A percentile compares a stretch with the other conserved stretches of the same genome.
Evolutionary conservation across 1,140 invertebrate genomes (phyloP).

Genomic region (Gryllus bimaculatus): DNA sequence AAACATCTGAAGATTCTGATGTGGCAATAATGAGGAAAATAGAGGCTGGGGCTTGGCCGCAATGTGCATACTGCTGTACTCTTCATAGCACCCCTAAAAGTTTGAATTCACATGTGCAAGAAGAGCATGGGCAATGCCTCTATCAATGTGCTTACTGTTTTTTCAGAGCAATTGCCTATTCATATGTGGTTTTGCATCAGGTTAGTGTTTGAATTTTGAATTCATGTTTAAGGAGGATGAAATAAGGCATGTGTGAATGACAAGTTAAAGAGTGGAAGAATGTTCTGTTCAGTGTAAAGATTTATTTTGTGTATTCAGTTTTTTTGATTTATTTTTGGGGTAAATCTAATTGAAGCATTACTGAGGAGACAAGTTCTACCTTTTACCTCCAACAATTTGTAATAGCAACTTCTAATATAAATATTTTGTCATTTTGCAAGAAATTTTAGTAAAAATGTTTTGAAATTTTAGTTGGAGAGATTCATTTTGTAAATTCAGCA

Average conservation of each 20-base stretch:
- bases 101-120: constrained; percentile 30
- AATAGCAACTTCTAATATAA: too few species aligned
- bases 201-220: constrained; percentile 25
- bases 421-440: too few species aligned
- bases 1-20: too few species aligned
- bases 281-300: not conserved
- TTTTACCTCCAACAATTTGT: too few species aligned
- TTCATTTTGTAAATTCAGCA: too few species aligned
- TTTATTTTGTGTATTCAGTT: not conserved
- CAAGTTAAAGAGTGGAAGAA: not conserved
- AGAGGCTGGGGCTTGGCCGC: constrained; percentile 25
- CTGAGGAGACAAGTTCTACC: too few species aligned
- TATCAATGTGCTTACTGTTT: constrained; percentile 50
- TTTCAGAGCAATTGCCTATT: constrained; percentile 40
- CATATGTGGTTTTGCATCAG: constrained; percentile 45
- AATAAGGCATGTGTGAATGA: not conserved
- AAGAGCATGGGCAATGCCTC: constrained; percentile 40
- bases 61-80: constrained; percentile 37
- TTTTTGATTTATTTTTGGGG: not conserved
- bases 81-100: not conserved
- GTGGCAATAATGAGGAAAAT: not conserved
- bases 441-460: too few species aligned
- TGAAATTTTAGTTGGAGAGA: too few species aligned
- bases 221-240: too few species aligned
- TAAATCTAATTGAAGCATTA: too few species aligned